Percentiles rank a stretch among this genome's conserved stretches.
These are phyloP conservation scores for Centropus bengalensis DNA, from an alignment of 2,113 vertebrate species.

Conservation along the genomic window DNA sequence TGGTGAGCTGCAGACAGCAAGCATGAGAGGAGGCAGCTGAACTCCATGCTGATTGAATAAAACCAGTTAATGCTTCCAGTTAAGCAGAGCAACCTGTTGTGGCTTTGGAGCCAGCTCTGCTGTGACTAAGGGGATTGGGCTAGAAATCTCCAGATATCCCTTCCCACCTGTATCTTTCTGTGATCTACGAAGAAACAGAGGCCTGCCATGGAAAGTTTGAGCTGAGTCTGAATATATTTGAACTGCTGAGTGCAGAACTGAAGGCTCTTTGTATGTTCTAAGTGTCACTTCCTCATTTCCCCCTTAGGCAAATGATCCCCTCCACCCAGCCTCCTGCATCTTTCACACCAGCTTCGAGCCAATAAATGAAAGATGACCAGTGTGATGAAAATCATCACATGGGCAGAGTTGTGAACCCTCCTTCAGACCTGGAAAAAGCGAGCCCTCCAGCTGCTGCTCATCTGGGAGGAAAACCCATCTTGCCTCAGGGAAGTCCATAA, in stretches of 20 bases:
- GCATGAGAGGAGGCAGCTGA: not conserved
- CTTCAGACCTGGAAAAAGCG: constrained; percentile 1
- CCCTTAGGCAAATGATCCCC: not conserved
- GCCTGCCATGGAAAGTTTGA: not conserved
- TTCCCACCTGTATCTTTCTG: not conserved
- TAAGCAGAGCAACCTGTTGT: not conserved
- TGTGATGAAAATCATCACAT: not conserved
- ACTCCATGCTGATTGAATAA: not conserved
- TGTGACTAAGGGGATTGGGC: not conserved
- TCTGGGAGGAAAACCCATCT: not conserved
- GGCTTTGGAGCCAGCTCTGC: not conserved
- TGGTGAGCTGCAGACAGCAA: not conserved
- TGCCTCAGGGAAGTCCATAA: not conserved
- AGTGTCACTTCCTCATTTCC: not conserved
- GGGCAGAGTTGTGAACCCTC: not conserved
- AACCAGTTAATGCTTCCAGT: not conserved
- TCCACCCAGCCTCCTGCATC: not conserved
- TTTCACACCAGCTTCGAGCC: not conserved
- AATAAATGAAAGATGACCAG: not conserved
- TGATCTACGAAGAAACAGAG: fast-evolving
- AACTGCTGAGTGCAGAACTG: not conserved
- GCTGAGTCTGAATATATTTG: not conserved
- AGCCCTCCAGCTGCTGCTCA: not conserved
- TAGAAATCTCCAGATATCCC: not conserved
- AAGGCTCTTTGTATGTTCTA: not conserved